Conservation (phyloP, 2,888 invertebrate species). For the Cartodere bifasciata region DNA sequence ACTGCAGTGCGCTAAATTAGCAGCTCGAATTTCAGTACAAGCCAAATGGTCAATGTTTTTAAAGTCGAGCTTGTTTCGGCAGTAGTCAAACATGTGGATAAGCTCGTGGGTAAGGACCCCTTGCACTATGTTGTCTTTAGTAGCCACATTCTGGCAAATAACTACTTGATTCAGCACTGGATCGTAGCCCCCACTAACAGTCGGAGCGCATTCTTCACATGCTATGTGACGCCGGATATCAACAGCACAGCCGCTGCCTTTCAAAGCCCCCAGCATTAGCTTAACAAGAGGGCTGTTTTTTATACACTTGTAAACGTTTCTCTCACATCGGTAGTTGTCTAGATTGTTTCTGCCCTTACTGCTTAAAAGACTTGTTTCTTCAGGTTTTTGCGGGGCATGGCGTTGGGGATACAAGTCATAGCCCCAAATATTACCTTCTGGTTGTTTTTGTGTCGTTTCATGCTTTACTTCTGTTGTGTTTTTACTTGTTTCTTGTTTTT, state of each 20-base stretch:
- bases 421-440: slow-evolving; percentile 42
- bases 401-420: slow-evolving; percentile 78
- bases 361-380: slow-evolving; percentile 43
- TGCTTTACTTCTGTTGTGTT: no score
- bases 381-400: slow-evolving; percentile 58
- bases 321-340: slow-evolving; percentile 67
- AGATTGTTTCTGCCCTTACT: slow-evolving; percentile 56
- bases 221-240: slow-evolving; percentile 80
- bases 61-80: slow-evolving; percentile 78
- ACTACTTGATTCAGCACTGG: slow-evolving; percentile 77
- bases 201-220: slow-evolving; percentile 77
- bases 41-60: slow-evolving; percentile 84
- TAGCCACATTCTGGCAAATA: slow-evolving; percentile 78
- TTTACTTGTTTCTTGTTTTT: no score
- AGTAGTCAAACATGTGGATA: slow-evolving; percentile 94
- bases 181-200: slow-evolving; percentile 87
- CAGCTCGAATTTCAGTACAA: slow-evolving; percentile 90
- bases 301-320: slow-evolving; percentile 61
- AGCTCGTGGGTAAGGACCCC: slow-evolving; percentile 83
- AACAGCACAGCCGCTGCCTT: slow-evolving; percentile 65
- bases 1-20: slow-evolving; percentile 87
- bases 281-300: slow-evolving; percentile 70
- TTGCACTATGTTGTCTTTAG: slow-evolving; percentile 54
- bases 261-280: slow-evolving; percentile 74
- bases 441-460: slow-evolving; percentile 2